Conservation (phyloP, 2,888 invertebrate species). For the Lepidochitona cinerea region DNA sequence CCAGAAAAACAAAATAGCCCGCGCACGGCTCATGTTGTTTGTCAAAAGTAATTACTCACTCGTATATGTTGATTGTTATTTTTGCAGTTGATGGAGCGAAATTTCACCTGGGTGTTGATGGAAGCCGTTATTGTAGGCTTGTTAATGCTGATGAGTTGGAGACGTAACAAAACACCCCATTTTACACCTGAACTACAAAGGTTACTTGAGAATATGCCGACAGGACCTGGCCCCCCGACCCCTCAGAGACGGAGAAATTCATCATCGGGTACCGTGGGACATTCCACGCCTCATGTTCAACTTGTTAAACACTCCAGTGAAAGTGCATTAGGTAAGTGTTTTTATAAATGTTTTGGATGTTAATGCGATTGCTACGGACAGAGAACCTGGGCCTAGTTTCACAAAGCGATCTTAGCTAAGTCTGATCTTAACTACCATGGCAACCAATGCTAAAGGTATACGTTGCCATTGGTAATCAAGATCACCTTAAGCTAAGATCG, state of each 20-base stretch:
- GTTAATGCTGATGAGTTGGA: slow-evolving; percentile 31
- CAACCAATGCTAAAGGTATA: no score
- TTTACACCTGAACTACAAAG: slow-evolving; percentile 36
- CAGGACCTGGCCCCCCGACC: slow-evolving; percentile 17
- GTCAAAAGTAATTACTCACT: no score
- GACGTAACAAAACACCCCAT: slow-evolving; percentile 21
- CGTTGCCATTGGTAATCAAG: no score
- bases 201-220: slow-evolving; percentile 38
- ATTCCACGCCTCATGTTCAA: slow-evolving; percentile 7
- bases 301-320: slow-evolving; percentile 47
- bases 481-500: no score
- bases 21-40: no score
- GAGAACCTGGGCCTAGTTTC: no score
- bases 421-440: no score
- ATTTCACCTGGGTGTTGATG: slow-evolving; percentile 42
- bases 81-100: slow-evolving; percentile 45
- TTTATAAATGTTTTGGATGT: background rate
- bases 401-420: no score
- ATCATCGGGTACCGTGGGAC: slow-evolving; percentile 13
- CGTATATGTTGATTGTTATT: background rate
- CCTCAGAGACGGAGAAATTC: slow-evolving; percentile 41
- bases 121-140: slow-evolving; percentile 38
- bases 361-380: no score
- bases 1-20: no score
- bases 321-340: slow-evolving; percentile 38